Conservation (phyloP, 2,888 invertebrate genomes). For the Apodemia hepburni region DNA sequence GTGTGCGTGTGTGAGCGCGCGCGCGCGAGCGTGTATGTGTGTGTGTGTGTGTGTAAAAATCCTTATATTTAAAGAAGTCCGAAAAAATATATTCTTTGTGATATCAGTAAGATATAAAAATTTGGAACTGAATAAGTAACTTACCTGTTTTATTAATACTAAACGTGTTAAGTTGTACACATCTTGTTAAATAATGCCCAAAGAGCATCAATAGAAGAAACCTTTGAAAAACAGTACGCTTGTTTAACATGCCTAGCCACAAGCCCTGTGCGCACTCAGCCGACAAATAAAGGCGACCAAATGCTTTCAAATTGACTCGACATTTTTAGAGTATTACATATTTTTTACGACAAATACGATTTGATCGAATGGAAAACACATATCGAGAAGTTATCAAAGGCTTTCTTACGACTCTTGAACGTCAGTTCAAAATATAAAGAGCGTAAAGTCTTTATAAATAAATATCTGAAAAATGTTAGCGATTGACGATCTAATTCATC, state of each 20-base stretch:
- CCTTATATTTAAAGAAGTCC: too few relatives aligned
- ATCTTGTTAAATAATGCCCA: background rate
- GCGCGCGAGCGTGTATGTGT: too few relatives aligned
- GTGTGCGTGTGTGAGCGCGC: too few relatives aligned
- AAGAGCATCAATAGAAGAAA: slow-evolving; percentile 67
- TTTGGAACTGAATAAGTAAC: too few relatives aligned
- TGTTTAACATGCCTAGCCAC: slow-evolving; percentile 65
- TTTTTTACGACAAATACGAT: slow-evolving; percentile 44
- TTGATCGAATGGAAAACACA: slow-evolving; percentile 37
- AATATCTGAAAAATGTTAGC: background rate
- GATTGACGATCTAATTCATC: too few relatives aligned
- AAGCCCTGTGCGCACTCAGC: slow-evolving; percentile 60
- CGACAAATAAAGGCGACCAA: slow-evolving; percentile 77
- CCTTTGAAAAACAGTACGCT: slow-evolving; percentile 76
- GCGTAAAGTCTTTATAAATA: background rate
- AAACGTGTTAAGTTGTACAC: background rate
- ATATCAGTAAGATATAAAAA: background rate
- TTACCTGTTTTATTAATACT: background rate
- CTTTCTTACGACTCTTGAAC: background rate
- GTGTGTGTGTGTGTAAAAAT: too few relatives aligned
- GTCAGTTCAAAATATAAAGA: background rate
- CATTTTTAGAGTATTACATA: slow-evolving; percentile 70
- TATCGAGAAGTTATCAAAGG: background rate
- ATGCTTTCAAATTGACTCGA: slow-evolving; percentile 76
- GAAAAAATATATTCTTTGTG: background rate